Conservation (phyloP, 2,113 vertebrate species). For the Noturus placidus region DNA sequence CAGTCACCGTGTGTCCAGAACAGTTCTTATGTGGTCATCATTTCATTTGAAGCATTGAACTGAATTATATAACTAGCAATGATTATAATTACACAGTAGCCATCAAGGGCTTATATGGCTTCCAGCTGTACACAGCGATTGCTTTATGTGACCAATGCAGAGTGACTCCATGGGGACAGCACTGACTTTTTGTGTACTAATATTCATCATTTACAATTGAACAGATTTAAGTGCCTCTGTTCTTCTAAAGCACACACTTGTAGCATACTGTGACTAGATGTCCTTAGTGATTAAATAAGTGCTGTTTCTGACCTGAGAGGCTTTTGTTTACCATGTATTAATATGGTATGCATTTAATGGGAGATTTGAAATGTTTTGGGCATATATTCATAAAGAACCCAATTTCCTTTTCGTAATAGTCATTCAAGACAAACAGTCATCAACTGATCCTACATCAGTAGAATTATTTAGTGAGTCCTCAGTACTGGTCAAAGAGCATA, state of each 20-base stretch:
- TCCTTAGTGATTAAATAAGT: neutral
- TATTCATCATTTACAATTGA: constrained; percentile 18
- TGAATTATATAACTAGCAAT: neutral
- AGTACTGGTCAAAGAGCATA: neutral
- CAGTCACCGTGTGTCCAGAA: neutral
- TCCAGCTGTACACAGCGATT: constrained; percentile 19
- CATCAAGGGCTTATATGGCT: neutral
- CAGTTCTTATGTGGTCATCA: neutral
- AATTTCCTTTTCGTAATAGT: neutral
- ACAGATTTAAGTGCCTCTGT: constrained; percentile 4
- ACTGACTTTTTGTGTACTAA: constrained; percentile 13
- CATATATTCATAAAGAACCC: neutral
- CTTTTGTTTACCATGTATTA: neutral
- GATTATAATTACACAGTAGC: constrained; percentile 1
- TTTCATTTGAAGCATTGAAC: neutral
- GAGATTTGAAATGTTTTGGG: neutral
- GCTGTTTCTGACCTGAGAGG: neutral
- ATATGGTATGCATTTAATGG: neutral
- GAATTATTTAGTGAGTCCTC: neutral
- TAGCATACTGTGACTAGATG: neutral
- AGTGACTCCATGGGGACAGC: neutral
- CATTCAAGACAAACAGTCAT: neutral
- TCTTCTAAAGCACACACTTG: neutral
- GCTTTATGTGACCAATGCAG: constrained; percentile 22
- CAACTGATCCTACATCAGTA: neutral